phyloP scores from a whole-genome alignment of 2,113 vertebrate genomes.

The Salvelinus fontinalis region DNA sequence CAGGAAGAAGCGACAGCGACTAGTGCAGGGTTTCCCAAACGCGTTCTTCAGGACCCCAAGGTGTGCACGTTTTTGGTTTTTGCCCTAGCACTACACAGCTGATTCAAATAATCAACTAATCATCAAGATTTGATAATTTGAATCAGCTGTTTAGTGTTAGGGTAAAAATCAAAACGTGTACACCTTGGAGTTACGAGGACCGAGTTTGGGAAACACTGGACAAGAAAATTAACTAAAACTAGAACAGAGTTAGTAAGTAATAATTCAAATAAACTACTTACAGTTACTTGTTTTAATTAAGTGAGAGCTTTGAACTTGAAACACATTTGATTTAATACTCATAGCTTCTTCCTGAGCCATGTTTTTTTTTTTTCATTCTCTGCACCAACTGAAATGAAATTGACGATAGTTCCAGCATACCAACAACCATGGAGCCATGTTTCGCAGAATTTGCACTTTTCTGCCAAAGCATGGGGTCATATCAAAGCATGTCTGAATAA shows the following conservation, averaged over 20 bases:
- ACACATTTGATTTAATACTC: not conserved
- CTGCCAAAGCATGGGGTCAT: constrained; percentile 45
- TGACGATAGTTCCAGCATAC: constrained; percentile 42
- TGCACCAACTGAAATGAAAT: constrained; percentile 35
- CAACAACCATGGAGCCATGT: constrained; percentile 26
- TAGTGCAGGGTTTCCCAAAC: not conserved
- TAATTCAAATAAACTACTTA: too few relatives aligned
- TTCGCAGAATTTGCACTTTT: constrained; percentile 57
- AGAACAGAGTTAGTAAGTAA: too few relatives aligned
- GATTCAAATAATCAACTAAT: too few relatives aligned
- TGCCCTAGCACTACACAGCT: too few relatives aligned
- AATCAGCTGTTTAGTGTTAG: too few relatives aligned
- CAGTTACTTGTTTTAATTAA: not conserved
- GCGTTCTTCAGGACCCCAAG: too few relatives aligned
- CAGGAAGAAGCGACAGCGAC: not conserved
- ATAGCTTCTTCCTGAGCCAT: not conserved
- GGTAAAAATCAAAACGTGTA: too few relatives aligned
- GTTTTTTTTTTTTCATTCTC: constrained; percentile 7
- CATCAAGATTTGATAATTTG: too few relatives aligned
- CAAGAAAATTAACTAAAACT: too few relatives aligned
- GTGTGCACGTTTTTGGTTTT: too few relatives aligned
- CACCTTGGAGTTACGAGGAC: too few relatives aligned
- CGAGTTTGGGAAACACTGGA: too few relatives aligned
- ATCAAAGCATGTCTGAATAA: constrained; percentile 60
- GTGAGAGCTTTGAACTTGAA: not conserved